Percentiles rank a stretch among this genome's conserved stretches.
phyloP scores from a whole-genome alignment of 1,140 invertebrate genomes.

The Papilio helenus region DNA sequence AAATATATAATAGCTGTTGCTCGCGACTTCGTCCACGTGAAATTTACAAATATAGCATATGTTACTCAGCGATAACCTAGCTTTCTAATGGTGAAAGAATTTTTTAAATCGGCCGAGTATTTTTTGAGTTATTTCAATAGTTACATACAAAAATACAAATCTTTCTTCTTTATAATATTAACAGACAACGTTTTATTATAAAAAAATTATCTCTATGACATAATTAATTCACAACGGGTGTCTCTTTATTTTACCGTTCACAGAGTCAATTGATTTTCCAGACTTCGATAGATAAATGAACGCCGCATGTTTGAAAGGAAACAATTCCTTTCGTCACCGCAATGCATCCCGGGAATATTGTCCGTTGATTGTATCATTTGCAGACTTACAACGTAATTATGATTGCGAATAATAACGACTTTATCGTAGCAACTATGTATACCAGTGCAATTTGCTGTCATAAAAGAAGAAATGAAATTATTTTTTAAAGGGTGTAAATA shows the following conservation, averaged over 20 bases:
- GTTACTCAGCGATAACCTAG: too few species aligned
- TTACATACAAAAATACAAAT: too few species aligned
- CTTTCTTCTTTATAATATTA: too few species aligned
- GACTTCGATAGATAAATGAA: conserved; percentile 39
- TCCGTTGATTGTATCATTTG: conserved; percentile 12
- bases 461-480: not conserved
- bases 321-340: conserved; percentile 52
- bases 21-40: too few species aligned
- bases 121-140: too few species aligned
- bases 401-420: not conserved
- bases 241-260: conserved; percentile 45
- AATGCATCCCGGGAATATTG: conserved; percentile 24
- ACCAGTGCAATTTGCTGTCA: not conserved
- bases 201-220: not conserved
- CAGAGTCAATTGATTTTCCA: conserved; percentile 4
- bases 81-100: too few species aligned
- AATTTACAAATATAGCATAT: too few species aligned
- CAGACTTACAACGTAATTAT: conserved; percentile 14
- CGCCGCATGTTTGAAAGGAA: conserved; percentile 51
- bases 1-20: too few species aligned
- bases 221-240: conserved; percentile 20
- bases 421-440: not conserved
- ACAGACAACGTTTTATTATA: too few species aligned
- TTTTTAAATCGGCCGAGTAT: too few species aligned
- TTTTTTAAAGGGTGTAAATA: too few species aligned